Conservation (phyloP, 2,113 vertebrate genomes). For the Syrmaticus mikado region DNA sequence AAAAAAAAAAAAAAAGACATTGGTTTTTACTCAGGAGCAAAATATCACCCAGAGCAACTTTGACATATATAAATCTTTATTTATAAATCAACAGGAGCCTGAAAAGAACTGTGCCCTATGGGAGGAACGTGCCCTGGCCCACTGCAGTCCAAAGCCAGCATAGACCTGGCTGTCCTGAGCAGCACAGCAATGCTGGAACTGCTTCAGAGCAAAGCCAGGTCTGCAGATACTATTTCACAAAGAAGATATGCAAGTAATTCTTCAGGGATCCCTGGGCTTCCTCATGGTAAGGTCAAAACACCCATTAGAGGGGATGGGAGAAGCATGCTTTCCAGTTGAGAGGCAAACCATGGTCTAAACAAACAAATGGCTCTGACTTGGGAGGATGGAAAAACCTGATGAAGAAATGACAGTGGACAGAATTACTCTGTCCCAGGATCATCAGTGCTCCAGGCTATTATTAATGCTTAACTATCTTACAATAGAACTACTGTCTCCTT, state of each 20-base stretch:
- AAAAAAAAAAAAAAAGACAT: background rate
- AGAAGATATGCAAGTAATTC: background rate
- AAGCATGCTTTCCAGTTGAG: background rate
- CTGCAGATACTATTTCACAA: background rate
- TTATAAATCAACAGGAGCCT: background rate
- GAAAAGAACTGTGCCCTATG: background rate
- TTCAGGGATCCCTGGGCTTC: background rate
- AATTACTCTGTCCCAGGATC: background rate
- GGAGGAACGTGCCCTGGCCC: background rate
- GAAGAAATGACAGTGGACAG: background rate
- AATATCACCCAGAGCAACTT: background rate
- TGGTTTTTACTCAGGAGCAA: background rate
- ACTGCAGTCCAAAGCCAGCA: background rate
- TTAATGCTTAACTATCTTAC: background rate
- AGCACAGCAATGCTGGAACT: background rate
- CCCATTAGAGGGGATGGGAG: background rate
- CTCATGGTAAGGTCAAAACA: background rate
- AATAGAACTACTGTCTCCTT: background rate
- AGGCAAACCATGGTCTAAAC: background rate
- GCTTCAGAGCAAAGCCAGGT: background rate
- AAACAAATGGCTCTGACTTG: background rate
- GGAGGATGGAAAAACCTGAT: background rate
- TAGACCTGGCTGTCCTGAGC: background rate
- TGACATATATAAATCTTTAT: background rate
- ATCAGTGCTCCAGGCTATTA: background rate